These are phyloP conservation scores for Lucinisca nassula DNA, from an alignment of 2,888 invertebrate species.

Conservation along the genomic window DNA sequence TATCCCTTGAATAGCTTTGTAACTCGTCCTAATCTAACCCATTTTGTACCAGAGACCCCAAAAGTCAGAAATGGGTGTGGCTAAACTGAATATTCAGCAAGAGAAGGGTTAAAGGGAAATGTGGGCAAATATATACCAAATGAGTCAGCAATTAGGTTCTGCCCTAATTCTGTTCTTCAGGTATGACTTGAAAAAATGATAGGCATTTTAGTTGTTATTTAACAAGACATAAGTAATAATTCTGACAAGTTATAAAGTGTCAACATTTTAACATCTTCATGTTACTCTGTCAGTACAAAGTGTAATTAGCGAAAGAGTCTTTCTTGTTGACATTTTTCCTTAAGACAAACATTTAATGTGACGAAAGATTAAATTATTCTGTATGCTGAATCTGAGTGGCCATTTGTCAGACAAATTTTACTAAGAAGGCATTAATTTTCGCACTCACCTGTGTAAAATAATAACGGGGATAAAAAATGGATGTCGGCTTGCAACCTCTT, in stretches of 20 bases:
- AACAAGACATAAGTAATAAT: conserved; percentile 11
- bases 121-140: too few relatives aligned
- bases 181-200: not conserved
- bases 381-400: not conserved
- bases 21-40: too few relatives aligned
- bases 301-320: not conserved
- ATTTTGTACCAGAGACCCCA: too few relatives aligned
- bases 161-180: not conserved
- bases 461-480: conserved; percentile 13
- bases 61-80: too few relatives aligned
- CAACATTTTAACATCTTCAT: not conserved
- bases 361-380: conserved; percentile 17
- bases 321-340: not conserved
- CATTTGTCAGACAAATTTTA: conserved; percentile 3
- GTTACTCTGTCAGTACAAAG: not conserved
- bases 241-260: not conserved
- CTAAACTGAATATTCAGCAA: too few relatives aligned
- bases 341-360: conserved; percentile 10
- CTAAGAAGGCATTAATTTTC: not conserved
- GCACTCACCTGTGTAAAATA: conserved; percentile 14
- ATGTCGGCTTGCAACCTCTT: not conserved
- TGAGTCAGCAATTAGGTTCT: conserved; percentile 5
- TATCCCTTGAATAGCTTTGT: too few relatives aligned
- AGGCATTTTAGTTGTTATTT: conserved; percentile 3
- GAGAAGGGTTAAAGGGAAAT: too few relatives aligned